Percentiles rank a stretch among this genome's conserved stretches.
These are phyloP conservation scores for Lamellibrachia columna DNA, from an alignment of 2,888 invertebrate species.

Conservation along the genomic window DNA sequence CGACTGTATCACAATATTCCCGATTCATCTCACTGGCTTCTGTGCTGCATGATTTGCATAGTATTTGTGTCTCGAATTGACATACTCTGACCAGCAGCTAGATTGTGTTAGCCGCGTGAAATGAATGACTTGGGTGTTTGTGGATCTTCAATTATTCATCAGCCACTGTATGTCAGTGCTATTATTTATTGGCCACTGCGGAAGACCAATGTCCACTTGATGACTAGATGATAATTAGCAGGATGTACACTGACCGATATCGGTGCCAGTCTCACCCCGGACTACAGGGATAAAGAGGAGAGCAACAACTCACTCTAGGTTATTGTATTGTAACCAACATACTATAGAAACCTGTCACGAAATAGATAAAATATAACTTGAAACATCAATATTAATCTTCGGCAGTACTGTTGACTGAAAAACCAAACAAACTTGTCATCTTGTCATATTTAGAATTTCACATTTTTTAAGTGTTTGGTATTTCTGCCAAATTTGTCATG, in stretches of 20 bases:
- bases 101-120: background rate
- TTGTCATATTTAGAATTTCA: too few species aligned
- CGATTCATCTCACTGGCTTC: background rate
- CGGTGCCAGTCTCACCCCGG: too few species aligned
- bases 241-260: background rate
- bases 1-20: background rate
- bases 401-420: too few species aligned
- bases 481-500: too few species aligned
- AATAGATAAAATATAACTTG: too few species aligned
- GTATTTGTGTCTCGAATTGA: background rate
- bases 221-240: background rate
- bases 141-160: slow-evolving; percentile 6
- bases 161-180: background rate
- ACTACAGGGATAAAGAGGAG: too few species aligned
- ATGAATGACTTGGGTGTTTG: background rate
- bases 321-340: too few species aligned
- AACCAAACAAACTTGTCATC: too few species aligned
- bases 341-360: too few species aligned
- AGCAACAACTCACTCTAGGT: too few species aligned
- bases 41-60: background rate
- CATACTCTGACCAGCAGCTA: background rate
- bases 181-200: background rate
- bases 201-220: background rate
- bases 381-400: too few species aligned
- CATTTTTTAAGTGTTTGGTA: too few species aligned